Evolutionary conservation across 2,888 invertebrate species (phyloP).

Genomic region (Ochropleura leucogaster): DNA sequence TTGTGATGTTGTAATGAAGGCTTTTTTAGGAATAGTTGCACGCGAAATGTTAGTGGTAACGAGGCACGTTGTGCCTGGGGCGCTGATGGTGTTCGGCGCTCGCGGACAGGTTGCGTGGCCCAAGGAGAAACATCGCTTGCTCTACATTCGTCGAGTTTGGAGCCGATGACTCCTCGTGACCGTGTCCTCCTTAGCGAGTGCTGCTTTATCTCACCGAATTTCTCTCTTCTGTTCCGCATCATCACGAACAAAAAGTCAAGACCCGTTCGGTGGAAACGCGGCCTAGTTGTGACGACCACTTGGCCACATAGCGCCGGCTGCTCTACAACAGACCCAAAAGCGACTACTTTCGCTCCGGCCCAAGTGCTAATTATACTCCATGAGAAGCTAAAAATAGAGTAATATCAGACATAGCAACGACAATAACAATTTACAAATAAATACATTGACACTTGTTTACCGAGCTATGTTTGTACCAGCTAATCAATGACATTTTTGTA

Average conservation of each 20-base stretch:
- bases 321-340: slow-evolving; percentile 70
- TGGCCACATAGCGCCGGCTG: slow-evolving; percentile 73
- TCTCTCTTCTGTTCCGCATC: slow-evolving; percentile 89
- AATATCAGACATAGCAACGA: slow-evolving; percentile 59
- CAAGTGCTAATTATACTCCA: slow-evolving; percentile 76
- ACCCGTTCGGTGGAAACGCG: slow-evolving; percentile 87
- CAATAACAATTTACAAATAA: slow-evolving; percentile 62
- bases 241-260: slow-evolving; percentile 88
- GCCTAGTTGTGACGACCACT: slow-evolving; percentile 82
- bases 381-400: slow-evolving; percentile 67
- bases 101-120: slow-evolving; percentile 81
- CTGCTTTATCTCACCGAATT: slow-evolving; percentile 89
- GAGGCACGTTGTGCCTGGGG: slow-evolving; percentile 75
- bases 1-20: slow-evolving; percentile 55
- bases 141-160: slow-evolving; percentile 86
- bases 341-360: slow-evolving; percentile 71
- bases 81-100: slow-evolving; percentile 68
- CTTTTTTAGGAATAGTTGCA: slow-evolving; percentile 61
- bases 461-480: neutral
- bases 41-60: slow-evolving; percentile 59
- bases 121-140: slow-evolving; percentile 86
- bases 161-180: slow-evolving; percentile 89
- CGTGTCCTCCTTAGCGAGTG: slow-evolving; percentile 88
- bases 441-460: slow-evolving; percentile 19
- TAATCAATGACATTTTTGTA: neutral